phyloP scores from a whole-genome alignment of 2,888 invertebrate genomes.

The Nudaria mundana region DNA sequence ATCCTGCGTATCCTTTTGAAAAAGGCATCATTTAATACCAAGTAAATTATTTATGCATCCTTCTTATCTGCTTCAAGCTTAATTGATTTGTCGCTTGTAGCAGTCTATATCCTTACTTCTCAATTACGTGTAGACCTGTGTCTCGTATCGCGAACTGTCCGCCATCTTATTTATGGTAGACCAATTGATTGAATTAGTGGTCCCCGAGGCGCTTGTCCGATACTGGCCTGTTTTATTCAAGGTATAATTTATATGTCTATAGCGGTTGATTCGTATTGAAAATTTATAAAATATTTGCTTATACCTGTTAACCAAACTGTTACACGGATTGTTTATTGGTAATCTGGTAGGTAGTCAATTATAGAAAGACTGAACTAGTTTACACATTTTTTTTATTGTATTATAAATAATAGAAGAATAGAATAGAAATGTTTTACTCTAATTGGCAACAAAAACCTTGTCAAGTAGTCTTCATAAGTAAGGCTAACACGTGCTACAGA shows the following conservation, averaged over 20 bases:
- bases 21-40: conserved; percentile 48
- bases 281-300: conserved; percentile 33
- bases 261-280: conserved; percentile 47
- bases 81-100: conserved; percentile 76
- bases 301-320: no score
- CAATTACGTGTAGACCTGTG: conserved; percentile 67
- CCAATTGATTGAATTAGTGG: conserved; percentile 79
- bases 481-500: no score
- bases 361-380: no score
- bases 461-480: no score
- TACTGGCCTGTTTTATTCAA: conserved; percentile 56
- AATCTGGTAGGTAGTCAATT: no score
- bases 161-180: conserved; percentile 71
- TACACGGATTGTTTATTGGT: no score
- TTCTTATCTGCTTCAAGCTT: conserved; percentile 66
- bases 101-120: conserved; percentile 66
- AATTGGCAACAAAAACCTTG: no score
- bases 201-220: conserved; percentile 67
- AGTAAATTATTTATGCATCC: conserved; percentile 67
- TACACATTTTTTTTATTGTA: no score
- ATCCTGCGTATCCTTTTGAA: conserved; percentile 40
- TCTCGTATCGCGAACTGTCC: conserved; percentile 68
- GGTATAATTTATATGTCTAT: conserved; percentile 61
- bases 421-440: no score
- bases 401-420: no score